Evolutionary conservation across 2,113 vertebrate species (phyloP), one percentile per base, ranked within the genome.

Genomic region (Eurystomus gularis): DNA sequence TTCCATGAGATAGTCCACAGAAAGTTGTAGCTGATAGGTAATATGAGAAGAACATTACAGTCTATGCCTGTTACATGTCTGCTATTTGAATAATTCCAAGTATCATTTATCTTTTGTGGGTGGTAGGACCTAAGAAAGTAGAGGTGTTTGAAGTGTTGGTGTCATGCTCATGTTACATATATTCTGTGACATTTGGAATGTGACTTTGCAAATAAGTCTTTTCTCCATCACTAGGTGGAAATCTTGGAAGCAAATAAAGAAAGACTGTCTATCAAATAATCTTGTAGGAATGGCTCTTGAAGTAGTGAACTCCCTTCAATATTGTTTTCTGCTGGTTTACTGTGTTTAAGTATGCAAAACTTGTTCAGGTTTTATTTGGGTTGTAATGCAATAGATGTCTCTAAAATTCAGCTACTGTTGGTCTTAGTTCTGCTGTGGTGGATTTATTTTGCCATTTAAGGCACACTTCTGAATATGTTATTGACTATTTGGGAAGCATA

Each of bases 121-220:
- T 62, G 7, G 18, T 69, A 31, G 14, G 37, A 61, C 25, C 25
- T 73, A 52, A 54, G 55, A 82, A 48, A 33, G 54, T 13, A 42
- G 48, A 81, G 49, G 11, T 29, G 24, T 82, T 91, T 4, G 5
- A 58, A 87, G 29, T 31, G 18, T 33, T 65, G 33, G 16, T 73
- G 86, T 91, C 58, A 13, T 1, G 1, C n/a, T 57, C 1, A 0
- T 35, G 31, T 52, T 69, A 2, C 12, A 9, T 51, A n/a, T 57
- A 62, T 62, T 48, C 49, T 70, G 28, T 70, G 55, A 10, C 48
- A n/a, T 46, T 73, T 86, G 55, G 39, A 54, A 65, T 29, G 19
- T 55, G 62, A 49, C 77, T 31, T 81, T 19, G 31, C 46, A 66
- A 60, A 5, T 28, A 77, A 81, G n/a, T 13, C 55, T 93, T 75